Base-by-base conservation (phyloP, 2,113 vertebrate genomes). In the Poecilia latipinna region DNA sequence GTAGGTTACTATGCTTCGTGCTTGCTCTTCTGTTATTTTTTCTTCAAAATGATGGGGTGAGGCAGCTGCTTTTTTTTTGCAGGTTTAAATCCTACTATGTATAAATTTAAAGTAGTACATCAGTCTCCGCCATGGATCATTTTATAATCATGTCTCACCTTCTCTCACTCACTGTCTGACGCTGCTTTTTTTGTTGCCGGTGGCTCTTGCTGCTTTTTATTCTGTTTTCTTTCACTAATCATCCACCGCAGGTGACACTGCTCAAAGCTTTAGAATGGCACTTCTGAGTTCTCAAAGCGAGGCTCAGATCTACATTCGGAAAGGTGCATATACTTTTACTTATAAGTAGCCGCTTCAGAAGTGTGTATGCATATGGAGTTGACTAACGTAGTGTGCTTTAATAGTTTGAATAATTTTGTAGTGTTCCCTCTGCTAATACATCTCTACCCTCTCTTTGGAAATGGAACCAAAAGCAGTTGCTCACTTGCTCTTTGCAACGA, bases 311-410 rank as follows among this genome's bases (percentile, higher is more conserved):
- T 87, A 78, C 92, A 89, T 71, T 82, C 68, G 69, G 76, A 94
- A 91, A 95, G 94, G 94, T 95, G 93, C 91, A 89, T 88, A 77
- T 78, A 70, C 91, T 87, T 74, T 57, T 57, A 70, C 72, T 85
- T 78, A 66, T 87, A 22, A 29, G 63, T 91, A 88, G 85, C 22
- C 19, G 61, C 70, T 65, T 37, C 79, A 86, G 80, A 88, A 68
- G 3, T 65, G 72, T 65, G 67, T 83, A 57, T 65, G 69, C 82
- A 57, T 61, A 61, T 48, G 68, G 31, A 82, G 69, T 83, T 68
- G 42, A 74, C 74, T 86, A 80, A 67, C 71, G 79, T 71, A 37
- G 69, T 76, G 60, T 89, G 32, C 62, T 81, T 70, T 61, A 61
- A 44, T 88, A 77, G 75, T 73, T 42, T 73, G 12, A 75, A 29